phyloP scores from a whole-genome alignment of 2,888 invertebrate genomes.

The Sphinx pinastri region DNA sequence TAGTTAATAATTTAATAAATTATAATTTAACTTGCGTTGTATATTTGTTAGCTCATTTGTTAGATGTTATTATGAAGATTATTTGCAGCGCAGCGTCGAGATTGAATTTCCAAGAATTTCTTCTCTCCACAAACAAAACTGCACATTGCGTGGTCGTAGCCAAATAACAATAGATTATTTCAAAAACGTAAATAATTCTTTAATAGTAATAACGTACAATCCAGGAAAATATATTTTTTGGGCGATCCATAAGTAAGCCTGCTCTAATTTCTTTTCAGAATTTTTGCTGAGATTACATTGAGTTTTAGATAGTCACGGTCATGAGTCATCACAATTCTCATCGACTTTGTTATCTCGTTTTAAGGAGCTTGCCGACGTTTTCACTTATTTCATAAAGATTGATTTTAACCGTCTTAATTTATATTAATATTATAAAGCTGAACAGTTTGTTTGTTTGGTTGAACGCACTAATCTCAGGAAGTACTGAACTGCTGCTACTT shows the following conservation, averaged over 20 bases:
- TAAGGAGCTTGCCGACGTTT: background rate
- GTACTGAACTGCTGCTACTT: too few species aligned
- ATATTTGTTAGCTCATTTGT: background rate
- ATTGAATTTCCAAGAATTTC: background rate
- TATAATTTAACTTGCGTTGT: background rate
- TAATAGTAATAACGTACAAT: too few species aligned
- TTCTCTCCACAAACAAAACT: background rate
- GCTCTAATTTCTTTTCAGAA: background rate
- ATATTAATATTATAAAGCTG: too few species aligned
- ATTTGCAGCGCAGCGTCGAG: background rate
- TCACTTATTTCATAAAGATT: too few species aligned
- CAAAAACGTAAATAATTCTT: too few species aligned
- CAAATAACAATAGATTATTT: too few species aligned
- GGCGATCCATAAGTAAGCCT: too few species aligned
- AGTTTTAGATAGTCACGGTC: background rate
- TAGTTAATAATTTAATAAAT: background rate
- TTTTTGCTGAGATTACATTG: background rate
- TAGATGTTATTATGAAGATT: background rate
- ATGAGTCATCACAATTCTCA: slow-evolving; percentile 3
- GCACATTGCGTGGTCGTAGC: background rate
- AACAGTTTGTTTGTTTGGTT: too few species aligned
- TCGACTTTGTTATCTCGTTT: background rate
- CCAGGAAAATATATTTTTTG: too few species aligned
- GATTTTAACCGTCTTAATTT: too few species aligned
- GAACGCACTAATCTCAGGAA: too few species aligned